A percentile compares a stretch with the other conserved stretches of the same genome.
phyloP scores from a whole-genome alignment of 1,140 invertebrate genomes.

The Pachyrhynchus sulphureomaculatus region DNA sequence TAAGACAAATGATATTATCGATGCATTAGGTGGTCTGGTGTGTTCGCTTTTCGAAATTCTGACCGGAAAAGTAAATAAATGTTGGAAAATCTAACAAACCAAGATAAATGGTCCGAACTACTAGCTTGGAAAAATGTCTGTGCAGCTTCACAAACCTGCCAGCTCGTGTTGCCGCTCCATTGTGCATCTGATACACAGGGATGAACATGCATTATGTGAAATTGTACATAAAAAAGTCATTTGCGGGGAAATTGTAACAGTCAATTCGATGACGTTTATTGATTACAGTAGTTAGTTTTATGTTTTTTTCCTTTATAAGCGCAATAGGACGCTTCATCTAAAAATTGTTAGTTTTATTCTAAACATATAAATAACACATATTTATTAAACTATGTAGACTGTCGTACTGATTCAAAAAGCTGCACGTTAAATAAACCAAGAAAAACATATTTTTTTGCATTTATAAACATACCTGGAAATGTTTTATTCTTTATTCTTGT shows the following conservation, averaged over 20 bases:
- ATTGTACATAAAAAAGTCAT: constrained; percentile 38
- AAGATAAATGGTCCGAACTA: constrained; percentile 45
- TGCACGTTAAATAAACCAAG: too few species aligned
- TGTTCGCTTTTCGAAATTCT: constrained; percentile 28
- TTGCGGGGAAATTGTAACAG: constrained; percentile 22
- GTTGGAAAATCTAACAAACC: constrained; percentile 42
- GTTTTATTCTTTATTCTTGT: too few species aligned
- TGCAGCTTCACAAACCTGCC: constrained; percentile 34
- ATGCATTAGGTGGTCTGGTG: constrained; percentile 44
- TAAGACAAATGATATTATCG: constrained; percentile 47
- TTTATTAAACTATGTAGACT: too few species aligned
- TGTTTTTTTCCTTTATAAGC: neutral
- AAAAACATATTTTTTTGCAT: too few species aligned
- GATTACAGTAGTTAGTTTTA: constrained; percentile 14
- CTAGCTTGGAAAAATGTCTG: constrained; percentile 40
- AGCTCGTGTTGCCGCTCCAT: constrained; percentile 31
- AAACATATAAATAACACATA: too few species aligned
- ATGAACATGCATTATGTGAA: constrained; percentile 37
- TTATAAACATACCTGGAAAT: too few species aligned
- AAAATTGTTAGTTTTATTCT: too few species aligned
- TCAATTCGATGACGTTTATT: constrained; percentile 23
- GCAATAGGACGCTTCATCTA: too few species aligned
- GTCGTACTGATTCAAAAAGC: too few species aligned
- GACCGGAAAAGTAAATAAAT: constrained; percentile 45
- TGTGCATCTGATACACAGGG: constrained; percentile 35